These are phyloP conservation scores for Sylvilagus bachmani DNA, from an alignment of 2,113 vertebrate genomes.

Conservation along the genomic window DNA sequence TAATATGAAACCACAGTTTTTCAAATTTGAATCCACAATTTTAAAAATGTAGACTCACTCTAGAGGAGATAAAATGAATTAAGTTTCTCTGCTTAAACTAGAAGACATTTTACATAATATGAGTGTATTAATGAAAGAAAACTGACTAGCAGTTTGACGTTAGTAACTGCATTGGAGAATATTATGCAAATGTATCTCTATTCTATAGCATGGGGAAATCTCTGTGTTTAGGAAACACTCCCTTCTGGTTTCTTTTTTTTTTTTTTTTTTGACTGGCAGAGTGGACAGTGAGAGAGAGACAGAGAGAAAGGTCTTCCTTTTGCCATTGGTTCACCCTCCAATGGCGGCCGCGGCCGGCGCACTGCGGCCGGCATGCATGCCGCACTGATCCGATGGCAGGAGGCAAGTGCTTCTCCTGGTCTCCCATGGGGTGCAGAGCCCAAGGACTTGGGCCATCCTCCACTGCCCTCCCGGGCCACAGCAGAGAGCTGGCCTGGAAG, in stretches of 20 bases:
- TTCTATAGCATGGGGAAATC: slow-evolving; percentile 14
- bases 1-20: slow-evolving; percentile 8
- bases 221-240: background rate
- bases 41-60: background rate
- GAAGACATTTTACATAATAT: background rate
- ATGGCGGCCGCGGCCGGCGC: too few species aligned
- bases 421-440: too few species aligned
- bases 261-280: too few species aligned
- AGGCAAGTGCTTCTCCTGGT: too few species aligned
- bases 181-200: background rate
- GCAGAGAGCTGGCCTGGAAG: too few species aligned
- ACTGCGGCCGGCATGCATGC: too few species aligned
- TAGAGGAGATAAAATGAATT: slow-evolving; percentile 43
- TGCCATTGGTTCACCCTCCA: too few species aligned
- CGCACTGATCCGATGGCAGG: too few species aligned
- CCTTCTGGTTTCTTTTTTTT: slow-evolving; percentile 44
- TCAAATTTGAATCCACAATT: slow-evolving; percentile 27
- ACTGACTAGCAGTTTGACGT: background rate
- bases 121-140: slow-evolving; percentile 50
- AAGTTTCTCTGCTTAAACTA: slow-evolving; percentile 47
- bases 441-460: too few species aligned
- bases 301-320: too few species aligned
- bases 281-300: too few species aligned
- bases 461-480: too few species aligned
- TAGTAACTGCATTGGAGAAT: slow-evolving; percentile 18